A percentile compares a stretch with the other conserved stretches of the same genome.
phyloP scores from a whole-genome alignment of 2,113 vertebrate genomes.

The Barbus barbus region DNA sequence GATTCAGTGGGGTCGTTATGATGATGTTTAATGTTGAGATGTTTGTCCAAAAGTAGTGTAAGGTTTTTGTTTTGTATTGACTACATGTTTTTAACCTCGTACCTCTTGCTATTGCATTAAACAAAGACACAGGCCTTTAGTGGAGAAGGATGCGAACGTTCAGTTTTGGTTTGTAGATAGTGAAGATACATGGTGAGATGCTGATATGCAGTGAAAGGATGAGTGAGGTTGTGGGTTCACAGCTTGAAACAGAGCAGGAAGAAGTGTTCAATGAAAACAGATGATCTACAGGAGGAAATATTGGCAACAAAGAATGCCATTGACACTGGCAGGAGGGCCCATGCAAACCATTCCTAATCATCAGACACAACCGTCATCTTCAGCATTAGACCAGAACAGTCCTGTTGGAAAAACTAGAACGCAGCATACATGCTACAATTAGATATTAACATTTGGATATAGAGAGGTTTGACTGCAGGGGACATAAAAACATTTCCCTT shows the following conservation, averaged over 20 bases:
- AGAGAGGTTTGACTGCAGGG: background rate
- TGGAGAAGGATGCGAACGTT: background rate
- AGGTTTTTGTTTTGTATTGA: background rate
- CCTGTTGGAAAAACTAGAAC: background rate
- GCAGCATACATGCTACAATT: background rate
- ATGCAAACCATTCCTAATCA: slow-evolving; percentile 63
- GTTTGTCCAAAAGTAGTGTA: background rate
- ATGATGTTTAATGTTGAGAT: background rate
- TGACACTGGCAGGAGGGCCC: slow-evolving; percentile 56
- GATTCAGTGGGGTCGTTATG: background rate
- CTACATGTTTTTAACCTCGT: too few relatives aligned
- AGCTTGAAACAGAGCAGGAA: slow-evolving; percentile 45
- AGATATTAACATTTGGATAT: background rate
- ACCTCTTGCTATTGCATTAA: background rate
- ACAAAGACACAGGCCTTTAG: too few relatives aligned
- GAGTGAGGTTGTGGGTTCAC: slow-evolving; percentile 5
- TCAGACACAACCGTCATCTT: background rate
- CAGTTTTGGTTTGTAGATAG: slow-evolving; percentile 6
- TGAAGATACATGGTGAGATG: background rate
- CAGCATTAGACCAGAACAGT: background rate
- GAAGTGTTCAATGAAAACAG: slow-evolving; percentile 56
- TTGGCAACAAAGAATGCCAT: slow-evolving; percentile 57
- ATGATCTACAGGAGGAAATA: slow-evolving; percentile 52
- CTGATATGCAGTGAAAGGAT: background rate
- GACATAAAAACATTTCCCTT: background rate